These are phyloP conservation scores for Orthosia cruda DNA, from an alignment of 2,888 invertebrate species.

Conservation along the genomic window DNA sequence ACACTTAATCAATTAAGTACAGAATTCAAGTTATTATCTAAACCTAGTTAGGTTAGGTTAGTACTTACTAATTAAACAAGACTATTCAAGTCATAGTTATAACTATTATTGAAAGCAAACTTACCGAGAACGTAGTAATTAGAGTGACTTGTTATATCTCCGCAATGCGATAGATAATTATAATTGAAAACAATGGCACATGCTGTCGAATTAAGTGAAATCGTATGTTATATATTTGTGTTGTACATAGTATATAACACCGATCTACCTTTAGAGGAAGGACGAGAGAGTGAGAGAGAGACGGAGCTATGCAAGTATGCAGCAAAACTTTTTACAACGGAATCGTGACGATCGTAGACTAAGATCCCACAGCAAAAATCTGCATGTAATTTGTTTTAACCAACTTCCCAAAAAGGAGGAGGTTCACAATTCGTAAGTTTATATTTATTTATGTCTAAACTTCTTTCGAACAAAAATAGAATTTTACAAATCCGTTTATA, in stretches of 20 bases:
- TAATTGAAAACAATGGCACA: conserved; percentile 50
- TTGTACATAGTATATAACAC: neutral
- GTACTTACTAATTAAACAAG: conserved; percentile 31
- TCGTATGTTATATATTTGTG: conserved; percentile 12
- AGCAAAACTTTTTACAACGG: no score
- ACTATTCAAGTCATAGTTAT: conserved; percentile 3
- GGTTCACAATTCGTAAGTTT: no score
- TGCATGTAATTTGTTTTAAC: no score
- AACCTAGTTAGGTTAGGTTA: no score
- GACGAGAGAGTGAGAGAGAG: no score
- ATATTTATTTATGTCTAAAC: no score
- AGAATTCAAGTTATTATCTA: conserved; percentile 2
- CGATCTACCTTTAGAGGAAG: neutral
- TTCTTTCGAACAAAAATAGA: no score
- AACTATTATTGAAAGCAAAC: conserved; percentile 31
- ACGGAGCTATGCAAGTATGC: no score
- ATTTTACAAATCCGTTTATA: no score
- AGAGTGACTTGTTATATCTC: conserved; percentile 9
- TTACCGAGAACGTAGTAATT: conserved; percentile 30
- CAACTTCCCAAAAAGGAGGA: no score
- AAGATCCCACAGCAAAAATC: no score
- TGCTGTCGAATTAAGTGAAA: conserved; percentile 26
- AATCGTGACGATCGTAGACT: no score
- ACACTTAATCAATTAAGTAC: neutral
- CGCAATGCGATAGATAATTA: conserved; percentile 39